Evolutionary conservation across 2,797 vertebrate species (phyloP), one percentile per base, ranked within the genome.

Genomic region (Eulemur rubriventer): DNA sequence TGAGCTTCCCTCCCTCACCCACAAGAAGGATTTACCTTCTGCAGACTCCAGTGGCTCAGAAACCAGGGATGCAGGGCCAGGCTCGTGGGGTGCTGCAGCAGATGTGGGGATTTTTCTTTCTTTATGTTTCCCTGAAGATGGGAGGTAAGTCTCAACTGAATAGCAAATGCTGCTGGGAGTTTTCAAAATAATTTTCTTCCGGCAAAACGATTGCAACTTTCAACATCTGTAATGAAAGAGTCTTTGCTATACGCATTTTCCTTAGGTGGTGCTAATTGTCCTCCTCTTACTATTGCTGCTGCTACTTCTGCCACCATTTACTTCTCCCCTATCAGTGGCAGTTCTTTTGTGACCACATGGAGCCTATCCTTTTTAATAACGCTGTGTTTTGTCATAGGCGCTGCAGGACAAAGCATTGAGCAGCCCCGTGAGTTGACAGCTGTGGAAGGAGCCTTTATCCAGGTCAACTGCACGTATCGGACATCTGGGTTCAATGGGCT

Each of bases 141-240:
- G 81, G 46, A 87, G 84, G 92, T 96, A 43, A 96, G 92, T 79
- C n/a, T 96, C 57, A 84, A 13, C 41, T 43, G 33, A 38, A 41
- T 22, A 85, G 69, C 12, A 63, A 91, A 63, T 4, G 13, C 18
- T 50, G 20, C 28, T 55, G 26, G 35, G 10, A 55, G 30, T 90
- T 83, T 91, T 95, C 72, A 70, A 81, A 95, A n/a, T 61, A 63
- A 65, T 57, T 82, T 93, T 83, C 46, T 93, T 61, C 33, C 52
- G 48, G 48, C 14, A 33, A 61, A 70, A 78, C 50, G 57, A 35
- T 55, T 83, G 41, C 57, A 72, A 8, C 30, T 46, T 76, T 20
- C 43, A 20, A 79, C 1, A 33, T 43, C 89, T 85, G n/a, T 63
- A 73, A 57, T 6, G 7, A 65, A 55, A 26, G 6, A 65, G 14